These are phyloP conservation scores for Ochotona princeps DNA, from an alignment of 2,113 vertebrate species.

Conservation along the genomic window DNA sequence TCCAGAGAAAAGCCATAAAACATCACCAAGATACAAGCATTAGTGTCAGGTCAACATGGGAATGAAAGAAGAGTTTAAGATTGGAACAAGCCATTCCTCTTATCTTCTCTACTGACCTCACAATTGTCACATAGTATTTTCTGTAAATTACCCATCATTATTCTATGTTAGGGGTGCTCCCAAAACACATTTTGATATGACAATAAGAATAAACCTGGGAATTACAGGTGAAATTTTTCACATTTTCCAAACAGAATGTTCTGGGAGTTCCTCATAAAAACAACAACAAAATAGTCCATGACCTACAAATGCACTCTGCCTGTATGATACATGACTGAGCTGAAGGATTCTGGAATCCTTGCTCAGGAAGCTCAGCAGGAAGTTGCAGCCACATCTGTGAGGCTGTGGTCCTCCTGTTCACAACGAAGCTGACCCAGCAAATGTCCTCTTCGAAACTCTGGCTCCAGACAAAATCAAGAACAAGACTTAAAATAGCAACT, in stretches of 20 bases:
- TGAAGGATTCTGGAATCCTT: background rate
- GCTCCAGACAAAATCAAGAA: background rate
- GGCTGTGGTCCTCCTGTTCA: background rate
- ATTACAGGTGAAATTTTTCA: background rate
- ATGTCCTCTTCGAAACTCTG: background rate
- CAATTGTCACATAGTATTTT: background rate
- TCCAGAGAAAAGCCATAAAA: background rate
- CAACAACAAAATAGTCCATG: background rate
- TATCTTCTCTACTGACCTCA: background rate
- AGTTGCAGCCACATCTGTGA: background rate
- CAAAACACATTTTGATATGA: background rate
- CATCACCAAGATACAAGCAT: background rate
- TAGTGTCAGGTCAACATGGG: background rate
- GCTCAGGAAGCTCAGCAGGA: background rate
- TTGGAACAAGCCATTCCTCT: background rate
- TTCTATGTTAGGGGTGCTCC: background rate
- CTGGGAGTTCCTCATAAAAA: slow-evolving; percentile 24
- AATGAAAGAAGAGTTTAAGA: background rate
- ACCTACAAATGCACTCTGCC: background rate
- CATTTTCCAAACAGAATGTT: slow-evolving; percentile 12
- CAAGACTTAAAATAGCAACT: background rate
- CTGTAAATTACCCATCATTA: background rate
- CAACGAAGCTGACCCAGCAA: background rate
- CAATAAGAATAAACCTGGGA: background rate
- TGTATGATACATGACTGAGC: background rate